A percentile compares a stretch with the other conserved stretches of the same genome.
Evolutionary conservation across 92 coral and sea anemone genomes (phyloP).

Genomic region (Siderastrea radians): DNA sequence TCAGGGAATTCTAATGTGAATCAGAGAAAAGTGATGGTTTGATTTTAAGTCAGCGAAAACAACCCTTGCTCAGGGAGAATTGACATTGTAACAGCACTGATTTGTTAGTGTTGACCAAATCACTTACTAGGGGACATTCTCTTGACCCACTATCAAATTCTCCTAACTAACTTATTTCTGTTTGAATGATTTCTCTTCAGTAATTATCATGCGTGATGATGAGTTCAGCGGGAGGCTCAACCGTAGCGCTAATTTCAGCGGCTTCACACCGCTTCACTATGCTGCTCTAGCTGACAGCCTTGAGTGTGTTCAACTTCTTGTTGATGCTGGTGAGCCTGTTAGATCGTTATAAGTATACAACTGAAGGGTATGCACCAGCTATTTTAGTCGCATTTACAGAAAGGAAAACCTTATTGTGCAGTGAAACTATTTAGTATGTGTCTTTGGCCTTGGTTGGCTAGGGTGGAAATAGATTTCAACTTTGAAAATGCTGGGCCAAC

Average conservation of each 20-base stretch:
- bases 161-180: neutral
- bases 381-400: no score
- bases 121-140: neutral
- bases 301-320: slow-evolving; percentile 83
- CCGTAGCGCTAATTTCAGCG: slow-evolving; percentile 93
- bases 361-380: no score
- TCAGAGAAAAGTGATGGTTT: no score
- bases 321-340: slow-evolving; percentile 77
- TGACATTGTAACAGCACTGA: neutral
- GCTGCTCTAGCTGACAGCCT: slow-evolving; percentile 89
- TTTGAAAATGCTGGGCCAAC: no score
- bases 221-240: slow-evolving; percentile 87
- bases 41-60: neutral
- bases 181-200: slow-evolving; percentile 43
- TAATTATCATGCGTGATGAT: slow-evolving; percentile 90
- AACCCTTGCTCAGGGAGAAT: neutral
- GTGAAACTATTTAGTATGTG: no score
- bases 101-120: no score
- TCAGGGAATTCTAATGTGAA: no score
- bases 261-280: slow-evolving; percentile 98
- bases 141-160: neutral
- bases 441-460: no score
- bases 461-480: no score
- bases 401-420: no score
- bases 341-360: neutral